Base-by-base conservation (phyloP, 2,888 invertebrate genomes). In the Ganaspis brasiliensis region DNA sequence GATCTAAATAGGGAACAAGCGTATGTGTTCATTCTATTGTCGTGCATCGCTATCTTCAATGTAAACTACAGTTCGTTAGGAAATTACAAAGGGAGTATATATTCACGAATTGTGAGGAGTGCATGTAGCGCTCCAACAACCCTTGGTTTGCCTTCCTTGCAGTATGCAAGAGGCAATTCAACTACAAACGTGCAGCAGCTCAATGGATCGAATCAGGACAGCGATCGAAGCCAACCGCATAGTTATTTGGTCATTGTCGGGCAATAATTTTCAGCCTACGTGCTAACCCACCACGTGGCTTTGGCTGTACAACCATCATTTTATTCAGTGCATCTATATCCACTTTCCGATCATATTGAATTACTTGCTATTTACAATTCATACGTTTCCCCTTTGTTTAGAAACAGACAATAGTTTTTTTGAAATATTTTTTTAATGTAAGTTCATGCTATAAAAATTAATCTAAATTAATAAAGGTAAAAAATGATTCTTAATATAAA, bases 231-330 rank as follows among this genome's bases (percentile, higher is more conserved):
- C 40, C 8, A 21, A 45, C 63, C 6, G 40, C 40, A 40, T 79
- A 81, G 82, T 82, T 82, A 82, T 80, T 82, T 82, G 82, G 77
- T 76, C 78, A 81, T 82, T 81, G 82, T 79, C 74, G 71, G 56
- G 71, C 78, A 80, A 81, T 81, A 82, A 81, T 81, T 81, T 80
- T 73, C 77, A 72, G 73, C 72, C 56, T 55, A 74, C 77, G 72
- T 76, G 78, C 79, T 73, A 78, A 79, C 56, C 49, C 75, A 67
- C 63, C 73, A 71, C 59, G 67, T 73, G 52, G 52, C 52, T 19
- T 31, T 31, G 6, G 31, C 31, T 19, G 19, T 52, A 52, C 52
- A 16, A 16, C 52, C 16, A 6, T 4, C 2, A 31, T 6, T 31
- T 31, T 31, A 31, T 31, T 31, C 31, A 31, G 31, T 31, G n/a